Evolutionary conservation across 2,888 invertebrate genomes (phyloP).

Genomic region (Spodoptera exigua): DNA sequence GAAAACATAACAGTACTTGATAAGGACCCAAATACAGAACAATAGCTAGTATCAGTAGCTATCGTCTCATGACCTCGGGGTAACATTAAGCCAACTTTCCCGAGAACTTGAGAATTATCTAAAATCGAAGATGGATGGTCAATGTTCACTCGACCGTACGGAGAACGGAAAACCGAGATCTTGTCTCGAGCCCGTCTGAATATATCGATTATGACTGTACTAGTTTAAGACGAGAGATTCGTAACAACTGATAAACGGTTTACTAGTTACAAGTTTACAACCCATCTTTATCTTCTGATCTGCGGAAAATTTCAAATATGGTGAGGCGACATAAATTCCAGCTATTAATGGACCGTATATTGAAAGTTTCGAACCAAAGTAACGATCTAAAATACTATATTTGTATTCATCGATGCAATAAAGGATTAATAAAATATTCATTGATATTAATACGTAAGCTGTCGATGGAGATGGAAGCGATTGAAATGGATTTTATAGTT

Average conservation of each 20-base stretch:
- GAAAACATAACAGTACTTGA: slow-evolving; percentile 34
- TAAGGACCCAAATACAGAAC: slow-evolving; percentile 44
- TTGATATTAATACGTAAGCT: slow-evolving; percentile 36
- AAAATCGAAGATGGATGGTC: slow-evolving; percentile 75
- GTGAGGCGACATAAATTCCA: slow-evolving; percentile 25
- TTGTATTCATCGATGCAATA: slow-evolving; percentile 26
- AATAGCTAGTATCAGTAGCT: slow-evolving; percentile 58
- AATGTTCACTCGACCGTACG: slow-evolving; percentile 62
- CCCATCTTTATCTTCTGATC: slow-evolving; percentile 54
- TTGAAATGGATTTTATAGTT: slow-evolving; percentile 29
- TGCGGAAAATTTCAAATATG: slow-evolving; percentile 51
- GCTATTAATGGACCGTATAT: slow-evolving; percentile 6
- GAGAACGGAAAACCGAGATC: slow-evolving; percentile 58
- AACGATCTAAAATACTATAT: slow-evolving; percentile 3
- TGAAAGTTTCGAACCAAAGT: slow-evolving; percentile 18
- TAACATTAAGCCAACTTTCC: slow-evolving; percentile 68
- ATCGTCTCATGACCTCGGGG: slow-evolving; percentile 55
- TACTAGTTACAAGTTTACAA: slow-evolving; percentile 29
- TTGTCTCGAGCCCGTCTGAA: slow-evolving; percentile 63
- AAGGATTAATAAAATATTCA: slow-evolving; percentile 13
- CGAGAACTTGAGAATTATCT: slow-evolving; percentile 70
- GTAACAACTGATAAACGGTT: slow-evolving; percentile 54
- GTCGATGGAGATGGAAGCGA: slow-evolving; percentile 18
- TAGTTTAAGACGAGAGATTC: slow-evolving; percentile 55
- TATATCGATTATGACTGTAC: slow-evolving; percentile 63